Conservation (phyloP, 2,113 vertebrate species). For the Hiodon tergisus region DNA sequence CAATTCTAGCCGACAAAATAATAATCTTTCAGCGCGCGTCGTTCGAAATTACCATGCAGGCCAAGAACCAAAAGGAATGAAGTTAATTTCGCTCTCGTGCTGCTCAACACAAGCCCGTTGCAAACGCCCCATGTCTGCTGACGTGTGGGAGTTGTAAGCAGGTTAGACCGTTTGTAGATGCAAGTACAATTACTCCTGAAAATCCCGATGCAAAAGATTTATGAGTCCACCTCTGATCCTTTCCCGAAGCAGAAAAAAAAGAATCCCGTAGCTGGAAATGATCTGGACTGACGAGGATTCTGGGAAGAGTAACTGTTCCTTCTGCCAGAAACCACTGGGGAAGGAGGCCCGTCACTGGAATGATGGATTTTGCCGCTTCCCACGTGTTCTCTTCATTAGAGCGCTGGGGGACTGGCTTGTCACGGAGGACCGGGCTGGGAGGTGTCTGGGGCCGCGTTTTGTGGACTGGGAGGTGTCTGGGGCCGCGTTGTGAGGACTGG, state of each 20-base stretch:
- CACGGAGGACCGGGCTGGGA: not conserved
- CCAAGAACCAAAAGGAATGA: not conserved
- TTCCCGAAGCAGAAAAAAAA: slow-evolving; percentile 11
- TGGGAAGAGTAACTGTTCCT: not conserved
- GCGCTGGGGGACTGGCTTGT: slow-evolving; percentile 6
- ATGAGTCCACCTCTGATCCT: not conserved
- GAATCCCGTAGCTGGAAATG: not conserved
- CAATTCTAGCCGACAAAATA: not conserved
- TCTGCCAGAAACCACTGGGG: not conserved
- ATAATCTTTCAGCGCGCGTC: not conserved
- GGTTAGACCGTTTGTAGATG: not conserved
- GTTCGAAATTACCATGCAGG: not conserved
- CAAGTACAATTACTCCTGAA: not conserved
- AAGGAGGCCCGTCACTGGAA: slow-evolving; percentile 14
- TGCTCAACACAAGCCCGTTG: not conserved
- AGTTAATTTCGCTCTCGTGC: not conserved
- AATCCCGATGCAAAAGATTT: not conserved
- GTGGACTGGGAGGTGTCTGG: not conserved
- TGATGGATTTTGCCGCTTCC: slow-evolving; percentile 5
- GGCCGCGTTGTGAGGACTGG: not conserved
- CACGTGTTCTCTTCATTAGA: slow-evolving; percentile 13
- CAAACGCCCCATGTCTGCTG: not conserved
- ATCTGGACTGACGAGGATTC: not conserved
- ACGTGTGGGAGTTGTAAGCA: not conserved
- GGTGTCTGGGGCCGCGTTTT: not conserved